phyloP scores from a whole-genome alignment of 1,140 invertebrate genomes.

The Drosophila pruinosa region DNA sequence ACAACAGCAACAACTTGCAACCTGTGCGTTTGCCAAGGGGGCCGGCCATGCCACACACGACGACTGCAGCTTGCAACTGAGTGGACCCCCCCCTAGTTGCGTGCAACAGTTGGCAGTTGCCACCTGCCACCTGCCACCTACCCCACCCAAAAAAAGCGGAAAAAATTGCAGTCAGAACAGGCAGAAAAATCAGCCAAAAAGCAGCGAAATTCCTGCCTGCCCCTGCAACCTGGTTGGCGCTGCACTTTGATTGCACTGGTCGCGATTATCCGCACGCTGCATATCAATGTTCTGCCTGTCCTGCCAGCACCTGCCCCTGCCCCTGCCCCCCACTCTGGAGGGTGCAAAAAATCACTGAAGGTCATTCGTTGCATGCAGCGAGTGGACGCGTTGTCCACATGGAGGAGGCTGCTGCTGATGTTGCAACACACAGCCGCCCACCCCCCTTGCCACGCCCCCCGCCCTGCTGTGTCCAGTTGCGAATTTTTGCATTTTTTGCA shows the following conservation, averaged over 20 bases:
- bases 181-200: constrained; percentile 12
- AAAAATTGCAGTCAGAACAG: background rate
- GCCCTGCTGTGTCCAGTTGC: background rate
- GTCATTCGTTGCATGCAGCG: constrained; percentile 76
- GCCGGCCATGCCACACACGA: constrained; percentile 1
- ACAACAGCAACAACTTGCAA: constrained; percentile 3
- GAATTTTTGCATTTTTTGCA: constrained; percentile 73
- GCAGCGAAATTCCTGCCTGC: background rate
- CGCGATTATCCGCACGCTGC: constrained; percentile 74
- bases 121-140: background rate
- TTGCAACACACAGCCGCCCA: constrained; percentile 3
- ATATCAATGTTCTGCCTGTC: constrained; percentile 68
- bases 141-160: constrained; percentile 24
- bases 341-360: constrained; percentile 60
- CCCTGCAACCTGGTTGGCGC: constrained; percentile 17
- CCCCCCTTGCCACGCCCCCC: background rate
- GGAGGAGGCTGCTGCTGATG: constrained; percentile 24
- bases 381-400: constrained; percentile 4
- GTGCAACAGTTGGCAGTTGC: constrained; percentile 61
- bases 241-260: constrained; percentile 77
- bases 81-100: constrained; percentile 34
- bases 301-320: background rate
- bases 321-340: background rate
- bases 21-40: constrained; percentile 15
- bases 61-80: constrained; percentile 27